A percentile compares a stretch with the other conserved stretches of the same genome.
Conservation (phyloP, 2,797 vertebrate genomes). For the Pipistrellus nathusii region DNA sequence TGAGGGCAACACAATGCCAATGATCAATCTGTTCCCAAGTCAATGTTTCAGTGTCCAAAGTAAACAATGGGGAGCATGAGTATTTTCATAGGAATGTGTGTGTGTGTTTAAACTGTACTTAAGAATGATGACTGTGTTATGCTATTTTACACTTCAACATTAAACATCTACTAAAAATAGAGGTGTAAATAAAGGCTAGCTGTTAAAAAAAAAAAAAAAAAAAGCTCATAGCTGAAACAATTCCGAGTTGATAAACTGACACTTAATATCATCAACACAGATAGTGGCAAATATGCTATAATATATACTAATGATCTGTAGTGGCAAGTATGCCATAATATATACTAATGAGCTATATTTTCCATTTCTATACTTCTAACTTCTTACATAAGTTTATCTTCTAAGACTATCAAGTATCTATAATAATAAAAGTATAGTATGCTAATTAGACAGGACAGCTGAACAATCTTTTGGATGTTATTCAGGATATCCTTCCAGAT, state of each 20-base stretch:
- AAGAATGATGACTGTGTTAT: slow-evolving; percentile 49
- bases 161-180: slow-evolving; percentile 75
- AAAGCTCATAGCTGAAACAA: slow-evolving; percentile 2
- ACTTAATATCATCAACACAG: background rate
- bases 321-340: slow-evolving; percentile 13
- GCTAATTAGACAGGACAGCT: too few species aligned
- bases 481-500: too few species aligned
- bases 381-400: slow-evolving; percentile 31
- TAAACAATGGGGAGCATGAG: background rate
- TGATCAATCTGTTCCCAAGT: slow-evolving; percentile 61
- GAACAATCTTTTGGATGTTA: too few species aligned
- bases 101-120: slow-evolving; percentile 46
- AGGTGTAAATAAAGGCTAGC: background rate
- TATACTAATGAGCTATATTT: slow-evolving; percentile 22
- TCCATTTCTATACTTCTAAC: slow-evolving; percentile 29
- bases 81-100: slow-evolving; percentile 47
- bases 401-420: background rate
- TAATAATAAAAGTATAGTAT: too few species aligned
- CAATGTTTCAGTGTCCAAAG: slow-evolving; percentile 43
- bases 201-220: background rate
- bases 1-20: slow-evolving; percentile 17
- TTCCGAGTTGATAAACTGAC: background rate
- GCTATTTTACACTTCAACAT: slow-evolving; percentile 46
- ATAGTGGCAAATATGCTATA: background rate
- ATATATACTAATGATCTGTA: slow-evolving; percentile 29